phyloP scores from a whole-genome alignment of 2,113 vertebrate genomes.

The Canis aureus region DNA sequence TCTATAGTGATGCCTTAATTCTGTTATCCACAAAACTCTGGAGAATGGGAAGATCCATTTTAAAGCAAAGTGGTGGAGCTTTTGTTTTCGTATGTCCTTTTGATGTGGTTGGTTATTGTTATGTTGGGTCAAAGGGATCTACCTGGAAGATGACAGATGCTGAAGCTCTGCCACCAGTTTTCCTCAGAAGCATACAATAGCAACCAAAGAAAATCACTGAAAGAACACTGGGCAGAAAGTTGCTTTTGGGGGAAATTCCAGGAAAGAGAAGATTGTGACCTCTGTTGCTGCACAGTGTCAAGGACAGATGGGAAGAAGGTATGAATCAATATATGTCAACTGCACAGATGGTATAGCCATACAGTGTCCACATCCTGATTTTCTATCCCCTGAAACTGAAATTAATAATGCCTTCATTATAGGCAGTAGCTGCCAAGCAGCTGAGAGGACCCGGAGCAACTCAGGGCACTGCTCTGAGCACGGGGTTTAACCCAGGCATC shows the following conservation, averaged over 20 bases:
- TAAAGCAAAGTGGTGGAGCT: constrained; percentile 9
- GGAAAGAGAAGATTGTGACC: constrained; percentile 87
- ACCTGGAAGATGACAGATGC: constrained; percentile 56
- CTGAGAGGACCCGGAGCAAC: constrained; percentile 82
- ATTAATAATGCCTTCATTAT: constrained; percentile 90
- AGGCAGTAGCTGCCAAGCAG: constrained; percentile 87
- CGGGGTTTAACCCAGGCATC: constrained; percentile 55
- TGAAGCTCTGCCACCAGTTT: constrained; percentile 73
- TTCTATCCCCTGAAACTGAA: constrained; percentile 88
- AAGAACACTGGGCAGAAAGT: constrained; percentile 79
- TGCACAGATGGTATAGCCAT: constrained; percentile 90
- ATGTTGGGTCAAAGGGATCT: constrained; percentile 59
- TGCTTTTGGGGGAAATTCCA: constrained; percentile 85
- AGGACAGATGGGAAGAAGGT: constrained; percentile 91
- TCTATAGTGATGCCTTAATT: constrained; percentile 66
- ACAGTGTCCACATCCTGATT: constrained; percentile 88
- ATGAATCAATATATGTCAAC: constrained; percentile 90
- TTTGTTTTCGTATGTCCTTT: constrained; percentile 58
- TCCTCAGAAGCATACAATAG: constrained; percentile 72
- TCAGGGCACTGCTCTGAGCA: constrained; percentile 72
- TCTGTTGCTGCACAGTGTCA: constrained; percentile 86
- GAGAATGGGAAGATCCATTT: constrained; percentile 49
- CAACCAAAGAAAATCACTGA: constrained; percentile 63
- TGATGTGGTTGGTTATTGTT: constrained; percentile 74
- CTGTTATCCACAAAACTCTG: constrained; percentile 41